Base-by-base conservation (phyloP, 2,113 vertebrate genomes). In the Pionites leucogaster region DNA sequence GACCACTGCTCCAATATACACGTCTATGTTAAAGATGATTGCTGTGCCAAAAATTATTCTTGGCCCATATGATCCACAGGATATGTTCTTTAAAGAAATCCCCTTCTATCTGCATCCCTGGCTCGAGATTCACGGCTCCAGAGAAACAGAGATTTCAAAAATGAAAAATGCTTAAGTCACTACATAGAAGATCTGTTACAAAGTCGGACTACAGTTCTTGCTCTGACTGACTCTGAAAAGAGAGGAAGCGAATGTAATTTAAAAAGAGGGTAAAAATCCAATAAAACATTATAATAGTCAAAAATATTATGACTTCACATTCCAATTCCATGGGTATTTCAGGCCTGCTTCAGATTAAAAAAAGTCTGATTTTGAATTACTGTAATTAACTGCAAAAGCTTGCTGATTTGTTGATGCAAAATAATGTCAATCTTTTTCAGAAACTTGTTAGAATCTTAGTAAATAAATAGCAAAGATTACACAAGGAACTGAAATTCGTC, bases 371-470 rank as follows among this genome's bases (percentile, higher is more conserved):
- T 96, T 68, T 95, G 92, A 97, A 97, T 97, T 97, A 97, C 88
- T 98, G 96, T 97, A 98, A 98, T 98, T 98, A 97, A 95, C 95
- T 95, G 90, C 77, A 96, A 97, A 98, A 96, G 96, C 95, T 64
- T 95, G 77, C 89, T 92, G 65, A 96, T 97, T 96, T 97, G 95
- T 97, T 97, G 91, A 93, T 80, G 81, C 49, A 88, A 96, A 94
- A 96, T 93, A 97, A 91, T 95, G 92, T 96, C 96, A 97, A 95
- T 96, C 82, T 93, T 92, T 96, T 90, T 74, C 77, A 97, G 92
- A 96, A 97, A 94, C 92, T 97, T 95, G 80, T 94, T 97, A 87
- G 50, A 92, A 93, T 95, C 83, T 90, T 71, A 63, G 89, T 77
- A 97, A 97, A 96, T 69, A 98, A 96, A 95, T 37, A 76, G 67